Conservation (phyloP, 2,797 vertebrate genomes). For the Myotis myotis region DNA sequence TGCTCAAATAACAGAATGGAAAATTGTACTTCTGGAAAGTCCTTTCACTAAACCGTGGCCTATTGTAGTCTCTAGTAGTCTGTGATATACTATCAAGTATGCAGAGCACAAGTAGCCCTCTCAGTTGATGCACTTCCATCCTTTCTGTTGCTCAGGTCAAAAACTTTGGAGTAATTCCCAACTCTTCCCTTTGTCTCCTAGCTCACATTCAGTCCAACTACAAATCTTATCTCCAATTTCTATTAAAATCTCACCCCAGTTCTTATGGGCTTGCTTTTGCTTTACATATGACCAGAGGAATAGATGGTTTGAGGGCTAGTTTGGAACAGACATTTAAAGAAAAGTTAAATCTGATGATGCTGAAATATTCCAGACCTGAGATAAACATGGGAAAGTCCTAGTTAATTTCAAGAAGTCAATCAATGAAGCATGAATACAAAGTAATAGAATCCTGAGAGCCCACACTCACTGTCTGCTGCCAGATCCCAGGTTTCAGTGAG, state of each 20-base stretch:
- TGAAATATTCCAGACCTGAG: background rate
- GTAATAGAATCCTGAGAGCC: background rate
- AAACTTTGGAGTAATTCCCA: background rate
- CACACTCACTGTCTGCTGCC: background rate
- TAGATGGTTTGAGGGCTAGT: background rate
- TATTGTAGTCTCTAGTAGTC: background rate
- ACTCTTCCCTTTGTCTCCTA: background rate
- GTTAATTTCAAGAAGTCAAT: constrained; percentile 5
- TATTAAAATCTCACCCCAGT: background rate
- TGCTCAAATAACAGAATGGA: background rate
- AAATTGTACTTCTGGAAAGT: background rate
- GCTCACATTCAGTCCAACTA: background rate
- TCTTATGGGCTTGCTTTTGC: background rate
- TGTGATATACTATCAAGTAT: background rate
- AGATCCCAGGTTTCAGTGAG: background rate
- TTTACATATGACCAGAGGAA: background rate
- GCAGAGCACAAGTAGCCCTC: background rate
- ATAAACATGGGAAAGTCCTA: background rate
- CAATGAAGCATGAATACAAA: background rate
- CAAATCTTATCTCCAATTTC: background rate
- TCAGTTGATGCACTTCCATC: background rate
- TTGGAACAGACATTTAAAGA: background rate
- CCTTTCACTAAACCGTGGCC: background rate
- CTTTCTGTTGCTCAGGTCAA: background rate
- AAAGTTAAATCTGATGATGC: background rate